A percentile compares a stretch with the other conserved stretches of the same genome.
These are phyloP conservation scores for Coremacera marginata DNA, from an alignment of 2,888 invertebrate species.

Conservation along the genomic window DNA sequence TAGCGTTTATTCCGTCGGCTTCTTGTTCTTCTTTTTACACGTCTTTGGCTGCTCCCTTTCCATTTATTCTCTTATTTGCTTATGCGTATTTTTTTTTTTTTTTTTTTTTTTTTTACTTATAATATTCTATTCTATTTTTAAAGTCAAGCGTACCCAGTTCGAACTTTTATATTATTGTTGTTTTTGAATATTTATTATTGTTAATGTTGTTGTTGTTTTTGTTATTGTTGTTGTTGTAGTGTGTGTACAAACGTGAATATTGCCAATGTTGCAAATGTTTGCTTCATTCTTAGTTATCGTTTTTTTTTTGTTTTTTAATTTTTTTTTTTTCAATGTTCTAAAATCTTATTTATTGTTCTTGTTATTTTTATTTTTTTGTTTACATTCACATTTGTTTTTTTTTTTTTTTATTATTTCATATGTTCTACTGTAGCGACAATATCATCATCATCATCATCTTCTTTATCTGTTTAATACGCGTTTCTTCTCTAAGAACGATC, in stretches of 20 bases:
- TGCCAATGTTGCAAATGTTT: slow-evolving; percentile 28
- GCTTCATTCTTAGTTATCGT: background rate
- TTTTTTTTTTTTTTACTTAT: background rate
- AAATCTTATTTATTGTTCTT: background rate
- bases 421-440: background rate
- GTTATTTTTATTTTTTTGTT: background rate
- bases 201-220: slow-evolving; percentile 20
- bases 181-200: slow-evolving; percentile 9
- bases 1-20: background rate
- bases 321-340: background rate
- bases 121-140: slow-evolving; percentile 34
- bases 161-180: slow-evolving; percentile 11
- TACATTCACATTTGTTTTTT: background rate
- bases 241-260: slow-evolving; percentile 26
- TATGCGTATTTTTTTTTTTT: slow-evolving; percentile 26
- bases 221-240: slow-evolving; percentile 15
- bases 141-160: slow-evolving; percentile 7
- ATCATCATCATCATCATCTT: background rate
- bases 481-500: background rate
- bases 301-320: background rate
- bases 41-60: background rate
- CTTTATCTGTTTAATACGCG: background rate
- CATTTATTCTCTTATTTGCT: background rate
- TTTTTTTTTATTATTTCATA: background rate
- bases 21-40: slow-evolving; percentile 19